Base-by-base conservation (phyloP, 1,140 invertebrate species). In the Drosophila arizonae region DNA sequence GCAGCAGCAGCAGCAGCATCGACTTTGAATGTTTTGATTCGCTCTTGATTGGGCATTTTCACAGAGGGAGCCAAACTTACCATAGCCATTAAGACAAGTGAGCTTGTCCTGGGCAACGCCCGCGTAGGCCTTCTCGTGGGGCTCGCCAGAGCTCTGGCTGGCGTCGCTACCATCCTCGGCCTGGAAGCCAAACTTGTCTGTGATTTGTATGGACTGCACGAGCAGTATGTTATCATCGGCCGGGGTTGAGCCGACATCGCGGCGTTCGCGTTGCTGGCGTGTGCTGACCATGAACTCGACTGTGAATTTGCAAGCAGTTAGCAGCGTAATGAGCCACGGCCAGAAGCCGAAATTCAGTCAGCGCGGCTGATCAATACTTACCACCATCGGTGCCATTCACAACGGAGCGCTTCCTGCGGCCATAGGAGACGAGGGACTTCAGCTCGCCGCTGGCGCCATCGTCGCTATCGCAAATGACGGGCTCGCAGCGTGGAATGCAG, bases 151-250 rank as follows among this genome's bases (percentile, higher is more conserved):
- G 46, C 43, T 68, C 5, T 36, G 66, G 70, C 77, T 69, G 55
- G 58, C 66, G 74, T 88, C 74, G 72, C 68, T 72, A 33, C 66
- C 84, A 57, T 89, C 92, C 77, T 94, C 93, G 30, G 89, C 43
- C 75, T 96, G 95, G 92, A 97, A 96, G 10, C 96, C 96, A 91
- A 98, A 98, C 86, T 97, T 97, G 92, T 98, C 97, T 17, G 96
- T 97, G 84, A 98, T 98, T 91, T 97, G 96, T 84, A 98, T 98
- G 28, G 96, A 96, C 89, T 98, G 96, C 15, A 97, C 96, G 26
- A 98, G 93, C 10, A 98, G 94, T 84, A 98, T 94, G 90, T 97
- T 96, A 79, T 97, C 96, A 64, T 95, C 95, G 46, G 94, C 93
- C 41, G 90, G 26, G 15, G 76, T 55, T 50, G 84, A 58, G 65